Evolutionary conservation across 2,113 vertebrate genomes (phyloP).

Genomic region (Chaetura pelagica): DNA sequence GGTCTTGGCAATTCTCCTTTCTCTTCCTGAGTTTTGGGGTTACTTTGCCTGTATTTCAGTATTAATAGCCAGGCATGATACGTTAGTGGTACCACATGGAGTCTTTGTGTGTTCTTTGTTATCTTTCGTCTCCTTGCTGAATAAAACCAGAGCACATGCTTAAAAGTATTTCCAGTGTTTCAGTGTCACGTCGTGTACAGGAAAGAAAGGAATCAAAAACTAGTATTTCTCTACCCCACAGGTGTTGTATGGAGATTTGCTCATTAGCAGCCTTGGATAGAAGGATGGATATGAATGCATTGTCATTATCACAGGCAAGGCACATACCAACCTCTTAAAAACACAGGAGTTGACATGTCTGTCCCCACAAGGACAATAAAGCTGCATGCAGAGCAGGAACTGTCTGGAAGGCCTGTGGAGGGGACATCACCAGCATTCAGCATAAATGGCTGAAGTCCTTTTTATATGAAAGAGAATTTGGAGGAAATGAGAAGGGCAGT

Average conservation of each 20-base stretch:
- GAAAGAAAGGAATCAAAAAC: not conserved
- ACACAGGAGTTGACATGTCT: not conserved
- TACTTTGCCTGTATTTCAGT: not conserved
- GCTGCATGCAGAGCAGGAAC: not conserved
- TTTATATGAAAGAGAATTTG: not conserved
- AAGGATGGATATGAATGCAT: not conserved
- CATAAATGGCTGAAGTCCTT: not conserved
- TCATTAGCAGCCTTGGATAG: not conserved
- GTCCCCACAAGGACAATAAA: not conserved
- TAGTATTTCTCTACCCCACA: not conserved
- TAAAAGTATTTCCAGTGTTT: not conserved
- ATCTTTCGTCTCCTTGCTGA: not conserved
- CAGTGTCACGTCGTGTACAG: no score
- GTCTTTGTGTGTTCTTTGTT: not conserved
- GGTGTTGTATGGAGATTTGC: not conserved
- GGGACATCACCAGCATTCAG: not conserved
- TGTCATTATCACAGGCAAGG: no score
- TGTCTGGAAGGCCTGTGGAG: not conserved
- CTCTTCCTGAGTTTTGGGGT: not conserved
- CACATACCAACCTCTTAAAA: not conserved
- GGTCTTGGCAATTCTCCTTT: no score
- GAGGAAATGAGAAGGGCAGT: not conserved
- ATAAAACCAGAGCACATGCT: not conserved
- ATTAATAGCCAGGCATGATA: not conserved
- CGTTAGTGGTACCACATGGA: rapidly evolving